These are phyloP conservation scores for Antheraea mylitta DNA, from an alignment of 1,140 invertebrate genomes.

Conservation along the genomic window DNA sequence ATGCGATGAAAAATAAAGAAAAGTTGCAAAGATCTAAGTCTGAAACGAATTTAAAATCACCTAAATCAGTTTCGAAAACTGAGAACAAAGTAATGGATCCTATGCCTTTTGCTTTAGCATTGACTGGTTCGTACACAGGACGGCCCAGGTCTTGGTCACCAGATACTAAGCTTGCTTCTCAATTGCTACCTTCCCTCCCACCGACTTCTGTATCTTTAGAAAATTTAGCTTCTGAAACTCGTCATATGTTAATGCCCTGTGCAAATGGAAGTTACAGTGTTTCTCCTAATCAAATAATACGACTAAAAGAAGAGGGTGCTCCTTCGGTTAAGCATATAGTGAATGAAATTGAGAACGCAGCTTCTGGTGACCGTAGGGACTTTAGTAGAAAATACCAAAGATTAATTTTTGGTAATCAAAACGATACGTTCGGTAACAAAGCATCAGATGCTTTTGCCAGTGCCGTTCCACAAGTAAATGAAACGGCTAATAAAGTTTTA, in stretches of 20 bases:
- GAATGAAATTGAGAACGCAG: slow-evolving; percentile 81
- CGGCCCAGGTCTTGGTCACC: slow-evolving; percentile 92
- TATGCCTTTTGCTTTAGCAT: slow-evolving; percentile 79
- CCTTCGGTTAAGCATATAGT: slow-evolving; percentile 82
- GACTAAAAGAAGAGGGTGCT: slow-evolving; percentile 81
- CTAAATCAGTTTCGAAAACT: slow-evolving; percentile 77
- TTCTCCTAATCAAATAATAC: slow-evolving; percentile 92
- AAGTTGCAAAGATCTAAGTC: slow-evolving; percentile 95
- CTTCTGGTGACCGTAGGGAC: slow-evolving; percentile 54
- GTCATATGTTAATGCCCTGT: slow-evolving; percentile 90
- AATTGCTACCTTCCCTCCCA: slow-evolving; percentile 79
- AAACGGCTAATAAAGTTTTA: slow-evolving; percentile 26
- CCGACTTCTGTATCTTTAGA: slow-evolving; percentile 81
- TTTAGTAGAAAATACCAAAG: slow-evolving; percentile 80
- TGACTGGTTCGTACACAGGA: slow-evolving; percentile 73
- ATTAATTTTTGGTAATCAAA: slow-evolving; percentile 77
- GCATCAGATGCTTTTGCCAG: slow-evolving; percentile 29
- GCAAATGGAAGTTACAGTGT: slow-evolving; percentile 93
- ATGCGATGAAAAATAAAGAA: slow-evolving; percentile 97
- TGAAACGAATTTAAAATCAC: slow-evolving; percentile 92
- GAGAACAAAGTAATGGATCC: slow-evolving; percentile 76
- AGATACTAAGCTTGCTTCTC: slow-evolving; percentile 81
- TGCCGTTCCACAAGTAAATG: slow-evolving; percentile 14
- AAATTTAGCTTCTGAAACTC: slow-evolving; percentile 82
- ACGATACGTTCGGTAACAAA: slow-evolving; percentile 34